Conservation (phyloP, 2,888 invertebrate species). For the Hydrotaea cyrtoneurina region DNA sequence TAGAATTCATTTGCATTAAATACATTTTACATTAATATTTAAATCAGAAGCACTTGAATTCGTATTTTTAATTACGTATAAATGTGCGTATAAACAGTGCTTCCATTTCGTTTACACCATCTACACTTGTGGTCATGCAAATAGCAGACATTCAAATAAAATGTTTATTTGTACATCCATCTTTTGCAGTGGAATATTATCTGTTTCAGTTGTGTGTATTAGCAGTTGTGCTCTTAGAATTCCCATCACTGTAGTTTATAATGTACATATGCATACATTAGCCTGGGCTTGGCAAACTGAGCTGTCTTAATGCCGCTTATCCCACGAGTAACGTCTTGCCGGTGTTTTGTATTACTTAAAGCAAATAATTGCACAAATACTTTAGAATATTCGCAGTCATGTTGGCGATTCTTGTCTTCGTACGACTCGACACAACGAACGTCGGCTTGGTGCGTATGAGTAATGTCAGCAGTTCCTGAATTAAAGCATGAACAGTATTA, state of each 20-base stretch:
- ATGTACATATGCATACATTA: neutral
- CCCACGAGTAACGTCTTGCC: too few species aligned
- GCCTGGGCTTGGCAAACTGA: too few species aligned
- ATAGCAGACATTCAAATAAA: neutral
- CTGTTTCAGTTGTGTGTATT: too few species aligned
- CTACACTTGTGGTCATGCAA: neutral
- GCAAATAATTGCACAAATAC: too few species aligned
- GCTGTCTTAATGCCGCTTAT: too few species aligned
- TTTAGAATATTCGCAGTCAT: too few species aligned
- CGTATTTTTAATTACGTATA: constrained; percentile 12
- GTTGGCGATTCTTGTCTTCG: too few species aligned
- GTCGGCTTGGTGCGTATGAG: constrained; percentile 32
- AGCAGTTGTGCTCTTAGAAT: neutral
- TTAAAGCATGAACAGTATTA: too few species aligned
- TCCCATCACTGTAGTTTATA: neutral
- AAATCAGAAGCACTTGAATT: constrained; percentile 14
- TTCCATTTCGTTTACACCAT: neutral
- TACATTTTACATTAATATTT: constrained; percentile 26
- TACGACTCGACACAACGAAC: too few species aligned
- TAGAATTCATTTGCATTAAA: constrained; percentile 40
- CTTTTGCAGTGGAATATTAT: too few species aligned
- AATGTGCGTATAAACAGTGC: neutral
- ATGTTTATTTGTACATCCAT: neutral
- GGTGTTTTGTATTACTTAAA: too few species aligned
- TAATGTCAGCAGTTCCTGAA: neutral